Conservation (phyloP, 2,888 invertebrate species). For the Choreutis nemorana region DNA sequence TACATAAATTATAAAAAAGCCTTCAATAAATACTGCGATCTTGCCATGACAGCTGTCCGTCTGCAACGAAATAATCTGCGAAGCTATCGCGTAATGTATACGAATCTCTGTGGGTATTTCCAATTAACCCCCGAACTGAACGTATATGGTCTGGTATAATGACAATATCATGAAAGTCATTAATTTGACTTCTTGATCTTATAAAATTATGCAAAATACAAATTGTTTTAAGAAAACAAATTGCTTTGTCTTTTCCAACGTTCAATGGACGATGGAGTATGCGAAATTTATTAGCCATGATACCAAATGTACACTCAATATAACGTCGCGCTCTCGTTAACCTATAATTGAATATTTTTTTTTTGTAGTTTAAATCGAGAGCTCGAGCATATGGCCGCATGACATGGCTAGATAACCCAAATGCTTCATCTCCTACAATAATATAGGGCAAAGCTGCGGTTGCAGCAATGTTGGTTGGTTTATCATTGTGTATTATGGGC, state of each 20-base stretch:
- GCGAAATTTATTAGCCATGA: slow-evolving; percentile 20
- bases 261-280: slow-evolving; percentile 17
- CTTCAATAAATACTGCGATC: too few species aligned
- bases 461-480: too few species aligned
- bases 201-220: slow-evolving; percentile 7
- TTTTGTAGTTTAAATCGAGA: slow-evolving; percentile 13
- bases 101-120: too few species aligned
- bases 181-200: too few species aligned
- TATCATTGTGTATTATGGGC: too few species aligned
- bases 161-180: too few species aligned
- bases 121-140: too few species aligned
- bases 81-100: too few species aligned
- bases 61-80: too few species aligned
- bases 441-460: slow-evolving; percentile 15
- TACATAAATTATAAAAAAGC: too few species aligned
- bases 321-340: slow-evolving; percentile 17
- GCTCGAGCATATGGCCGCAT: slow-evolving; percentile 17
- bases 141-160: too few species aligned
- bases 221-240: slow-evolving; percentile 7
- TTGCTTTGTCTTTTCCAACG: slow-evolving; percentile 9
- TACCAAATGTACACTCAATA: slow-evolving; percentile 23
- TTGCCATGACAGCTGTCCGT: too few species aligned
- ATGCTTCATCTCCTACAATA: slow-evolving; percentile 19
- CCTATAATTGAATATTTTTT: slow-evolving; percentile 19
- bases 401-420: slow-evolving; percentile 14